A percentile compares a stretch with the other conserved stretches of the same genome.
phyloP scores from a whole-genome alignment of 2,113 vertebrate genomes.

The Saguinus midas region DNA sequence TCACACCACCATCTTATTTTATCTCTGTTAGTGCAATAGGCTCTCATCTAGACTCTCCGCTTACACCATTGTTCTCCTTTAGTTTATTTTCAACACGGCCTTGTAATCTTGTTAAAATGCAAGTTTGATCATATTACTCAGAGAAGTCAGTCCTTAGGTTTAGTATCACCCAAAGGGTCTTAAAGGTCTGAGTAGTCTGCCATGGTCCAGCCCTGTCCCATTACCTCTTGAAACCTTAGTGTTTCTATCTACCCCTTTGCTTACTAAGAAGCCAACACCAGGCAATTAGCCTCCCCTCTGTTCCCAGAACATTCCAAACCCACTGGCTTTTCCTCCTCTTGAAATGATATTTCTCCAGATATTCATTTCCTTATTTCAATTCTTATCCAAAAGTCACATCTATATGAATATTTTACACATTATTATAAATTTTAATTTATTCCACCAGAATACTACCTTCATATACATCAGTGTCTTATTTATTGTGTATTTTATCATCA shows the following conservation, averaged over 20 bases:
- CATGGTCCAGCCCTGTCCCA: background rate
- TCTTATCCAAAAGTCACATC: background rate
- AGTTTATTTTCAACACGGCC: background rate
- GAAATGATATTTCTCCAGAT: background rate
- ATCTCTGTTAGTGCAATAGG: too few species aligned
- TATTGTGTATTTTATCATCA: background rate
- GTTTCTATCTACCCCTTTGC: background rate
- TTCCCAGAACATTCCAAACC: background rate
- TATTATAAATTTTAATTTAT: background rate
- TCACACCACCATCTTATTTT: background rate
- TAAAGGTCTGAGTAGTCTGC: background rate
- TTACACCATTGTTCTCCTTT: background rate
- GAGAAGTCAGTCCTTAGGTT: background rate
- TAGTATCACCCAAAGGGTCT: background rate
- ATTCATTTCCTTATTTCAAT: background rate
- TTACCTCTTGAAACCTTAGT: background rate
- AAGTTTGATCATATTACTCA: background rate
- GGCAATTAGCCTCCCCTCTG: fast-evolving
- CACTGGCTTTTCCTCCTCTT: background rate
- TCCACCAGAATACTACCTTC: background rate
- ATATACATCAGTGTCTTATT: too few species aligned
- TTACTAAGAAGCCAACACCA: background rate
- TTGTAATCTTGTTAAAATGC: background rate
- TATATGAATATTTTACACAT: background rate
- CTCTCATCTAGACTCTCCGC: background rate